Conservation (phyloP, 1,140 invertebrate genomes). For the Anadara kagoshimensis region DNA sequence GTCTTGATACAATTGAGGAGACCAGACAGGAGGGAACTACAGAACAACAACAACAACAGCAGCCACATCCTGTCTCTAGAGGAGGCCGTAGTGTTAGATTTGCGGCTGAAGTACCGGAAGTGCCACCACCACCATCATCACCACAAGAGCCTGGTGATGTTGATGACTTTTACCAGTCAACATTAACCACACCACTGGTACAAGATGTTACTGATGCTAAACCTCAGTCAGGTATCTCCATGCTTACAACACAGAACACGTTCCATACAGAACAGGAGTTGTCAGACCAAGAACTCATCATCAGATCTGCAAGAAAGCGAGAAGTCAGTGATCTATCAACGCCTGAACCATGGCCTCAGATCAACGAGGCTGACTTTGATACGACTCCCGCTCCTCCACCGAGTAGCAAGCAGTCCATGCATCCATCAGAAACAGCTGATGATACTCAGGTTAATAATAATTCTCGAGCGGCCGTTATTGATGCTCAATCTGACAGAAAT, state of each 20-base stretch:
- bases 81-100: constrained; percentile 48
- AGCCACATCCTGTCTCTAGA: constrained; percentile 40
- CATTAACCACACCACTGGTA: constrained; percentile 22
- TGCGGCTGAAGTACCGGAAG: constrained; percentile 45
- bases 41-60: constrained; percentile 1
- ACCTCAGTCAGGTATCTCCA: constrained; percentile 23
- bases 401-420: too few species aligned
- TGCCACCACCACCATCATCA: constrained; percentile 51
- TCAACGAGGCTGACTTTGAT: constrained; percentile 58
- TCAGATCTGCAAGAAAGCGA: constrained; percentile 16
- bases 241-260: constrained; percentile 35
- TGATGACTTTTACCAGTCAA: constrained; percentile 7
- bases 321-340: constrained; percentile 42
- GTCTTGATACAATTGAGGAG: constrained; percentile 47
- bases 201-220: constrained; percentile 17
- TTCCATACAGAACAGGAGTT: constrained; percentile 38
- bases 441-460: constrained; percentile 6
- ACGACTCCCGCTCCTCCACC: constrained; percentile 13
- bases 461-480: constrained; percentile 22
- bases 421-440: neutral
- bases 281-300: constrained; percentile 17
- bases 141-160: constrained; percentile 24
- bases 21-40: constrained; percentile 22
- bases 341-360: constrained; percentile 60
- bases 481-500: constrained; percentile 23